Evolutionary conservation across 2,797 vertebrate species (phyloP).

Genomic region (Pangasius larnaudii): DNA sequence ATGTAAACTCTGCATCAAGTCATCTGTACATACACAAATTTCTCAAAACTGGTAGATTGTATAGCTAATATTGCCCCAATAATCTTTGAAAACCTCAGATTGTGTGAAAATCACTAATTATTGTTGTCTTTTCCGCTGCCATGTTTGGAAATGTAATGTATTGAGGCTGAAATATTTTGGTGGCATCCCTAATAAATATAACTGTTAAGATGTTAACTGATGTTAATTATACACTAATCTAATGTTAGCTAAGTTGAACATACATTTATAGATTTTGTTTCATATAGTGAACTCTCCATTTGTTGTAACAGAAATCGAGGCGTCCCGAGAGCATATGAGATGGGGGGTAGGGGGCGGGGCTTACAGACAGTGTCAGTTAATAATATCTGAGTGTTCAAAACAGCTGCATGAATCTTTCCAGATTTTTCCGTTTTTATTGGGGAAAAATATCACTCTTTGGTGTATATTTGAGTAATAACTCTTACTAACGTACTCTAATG

Average conservation of each 20-base stretch:
- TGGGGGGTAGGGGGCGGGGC: background rate
- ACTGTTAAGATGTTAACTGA: background rate
- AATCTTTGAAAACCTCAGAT: background rate
- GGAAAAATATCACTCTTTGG: background rate
- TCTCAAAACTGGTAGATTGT: background rate
- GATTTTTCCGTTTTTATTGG: background rate
- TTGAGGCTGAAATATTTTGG: background rate
- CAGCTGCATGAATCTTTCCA: slow-evolving; percentile 1
- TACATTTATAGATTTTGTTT: background rate
- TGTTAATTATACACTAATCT: background rate
- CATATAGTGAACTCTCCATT: background rate
- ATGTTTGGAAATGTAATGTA: background rate
- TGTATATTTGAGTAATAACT: background rate
- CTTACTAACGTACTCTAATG: background rate
- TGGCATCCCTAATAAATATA: background rate
- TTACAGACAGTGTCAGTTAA: background rate
- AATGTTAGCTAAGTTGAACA: background rate
- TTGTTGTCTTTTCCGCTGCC: no score
- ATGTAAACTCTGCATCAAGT: background rate
- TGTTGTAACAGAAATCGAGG: background rate
- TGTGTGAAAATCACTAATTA: no score
- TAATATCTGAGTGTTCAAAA: background rate
- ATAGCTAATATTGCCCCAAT: background rate
- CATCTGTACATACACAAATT: background rate
- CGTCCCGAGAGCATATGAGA: background rate